Evolutionary conservation across 2,113 vertebrate genomes (phyloP).

Genomic region (Miniopterus natalensis): DNA sequence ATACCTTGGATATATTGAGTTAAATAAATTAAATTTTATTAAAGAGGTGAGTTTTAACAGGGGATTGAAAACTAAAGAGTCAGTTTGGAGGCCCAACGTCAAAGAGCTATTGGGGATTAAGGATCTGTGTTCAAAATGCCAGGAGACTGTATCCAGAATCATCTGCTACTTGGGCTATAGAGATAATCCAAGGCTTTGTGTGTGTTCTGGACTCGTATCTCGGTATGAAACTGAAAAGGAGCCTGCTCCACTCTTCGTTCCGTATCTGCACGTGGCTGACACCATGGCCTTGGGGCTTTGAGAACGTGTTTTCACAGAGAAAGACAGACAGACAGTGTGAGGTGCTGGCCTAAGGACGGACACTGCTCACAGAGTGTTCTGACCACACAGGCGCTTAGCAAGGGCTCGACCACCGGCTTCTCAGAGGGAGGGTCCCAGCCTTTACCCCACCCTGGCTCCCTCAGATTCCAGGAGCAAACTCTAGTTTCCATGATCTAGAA

Average conservation of each 20-base stretch:
- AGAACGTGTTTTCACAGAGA: background rate
- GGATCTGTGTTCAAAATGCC: background rate
- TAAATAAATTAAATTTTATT: background rate
- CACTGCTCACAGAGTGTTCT: background rate
- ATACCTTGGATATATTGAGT: background rate
- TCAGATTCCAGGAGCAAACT: background rate
- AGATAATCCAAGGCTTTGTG: background rate
- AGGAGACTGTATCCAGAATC: background rate
- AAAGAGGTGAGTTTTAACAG: background rate
- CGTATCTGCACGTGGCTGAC: background rate
- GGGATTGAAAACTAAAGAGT: background rate
- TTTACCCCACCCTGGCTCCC: background rate
- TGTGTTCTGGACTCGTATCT: background rate
- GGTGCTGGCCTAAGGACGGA: background rate
- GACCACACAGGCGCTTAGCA: background rate
- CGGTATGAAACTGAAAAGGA: background rate
- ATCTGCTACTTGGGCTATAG: background rate
- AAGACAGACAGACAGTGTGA: background rate
- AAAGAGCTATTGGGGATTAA: background rate
- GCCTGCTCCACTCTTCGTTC: background rate
- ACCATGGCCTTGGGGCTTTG: background rate
- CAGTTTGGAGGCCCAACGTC: background rate
- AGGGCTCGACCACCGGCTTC: background rate
- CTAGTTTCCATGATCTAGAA: background rate
- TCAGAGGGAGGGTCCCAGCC: background rate